A percentile compares a stretch with the other conserved stretches of the same genome.
Evolutionary conservation across 2,113 vertebrate genomes (phyloP).

Genomic region (Campylorhamphus procurvoides): DNA sequence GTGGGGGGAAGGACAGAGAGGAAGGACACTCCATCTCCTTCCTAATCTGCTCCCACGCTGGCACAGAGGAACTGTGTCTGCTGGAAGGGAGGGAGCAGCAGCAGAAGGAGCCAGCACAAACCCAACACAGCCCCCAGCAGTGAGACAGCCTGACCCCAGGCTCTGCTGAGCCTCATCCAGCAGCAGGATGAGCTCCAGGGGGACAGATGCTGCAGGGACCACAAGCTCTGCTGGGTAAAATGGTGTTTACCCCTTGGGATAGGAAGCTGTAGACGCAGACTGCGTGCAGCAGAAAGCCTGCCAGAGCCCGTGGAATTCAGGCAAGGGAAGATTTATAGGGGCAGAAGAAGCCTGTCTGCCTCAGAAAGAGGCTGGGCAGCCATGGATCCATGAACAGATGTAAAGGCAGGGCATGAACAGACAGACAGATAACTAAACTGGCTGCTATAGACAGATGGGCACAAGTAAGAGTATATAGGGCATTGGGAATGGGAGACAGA

Average conservation of each 20-base stretch:
- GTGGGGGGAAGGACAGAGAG: not conserved
- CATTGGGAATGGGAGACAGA: not conserved
- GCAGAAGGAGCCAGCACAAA: not conserved
- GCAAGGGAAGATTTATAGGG: conserved; percentile 44
- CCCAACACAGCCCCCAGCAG: not conserved
- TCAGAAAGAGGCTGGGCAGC: conserved; percentile 21
- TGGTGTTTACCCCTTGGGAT: conserved; percentile 50
- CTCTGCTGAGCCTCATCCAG: not conserved
- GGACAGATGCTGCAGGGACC: not conserved
- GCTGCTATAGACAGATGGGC: not conserved
- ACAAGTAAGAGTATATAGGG: not conserved
- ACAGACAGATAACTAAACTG: not conserved
- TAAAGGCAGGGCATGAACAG: not conserved
- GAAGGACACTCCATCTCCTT: not conserved
- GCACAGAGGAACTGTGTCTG: not conserved
- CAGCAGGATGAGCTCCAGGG: not conserved
- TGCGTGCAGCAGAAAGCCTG: not conserved
- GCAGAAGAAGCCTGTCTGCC: not conserved
- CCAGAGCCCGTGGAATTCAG: conserved; percentile 19
- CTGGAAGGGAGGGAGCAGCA: not conserved
- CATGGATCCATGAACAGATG: not conserved
- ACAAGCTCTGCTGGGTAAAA: not conserved
- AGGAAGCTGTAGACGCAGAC: not conserved
- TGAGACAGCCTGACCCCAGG: accelerated
- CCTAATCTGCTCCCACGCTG: not conserved